A percentile compares a stretch with the other conserved stretches of the same genome.
These are phyloP conservation scores for Girardinus metallicus DNA, from an alignment of 2,797 vertebrate genomes.

Conservation along the genomic window DNA sequence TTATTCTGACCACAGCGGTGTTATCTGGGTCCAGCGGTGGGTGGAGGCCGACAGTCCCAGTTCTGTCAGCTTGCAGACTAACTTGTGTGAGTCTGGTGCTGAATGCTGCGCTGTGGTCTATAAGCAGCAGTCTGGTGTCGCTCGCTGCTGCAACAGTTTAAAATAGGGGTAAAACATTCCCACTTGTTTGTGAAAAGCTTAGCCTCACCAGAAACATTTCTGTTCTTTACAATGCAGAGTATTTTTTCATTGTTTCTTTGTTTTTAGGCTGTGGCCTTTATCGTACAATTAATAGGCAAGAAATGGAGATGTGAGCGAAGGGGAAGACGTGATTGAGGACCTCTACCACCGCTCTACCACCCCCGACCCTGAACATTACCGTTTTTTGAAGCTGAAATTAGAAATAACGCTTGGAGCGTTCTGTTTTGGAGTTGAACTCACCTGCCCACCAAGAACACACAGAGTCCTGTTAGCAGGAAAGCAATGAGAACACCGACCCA, in stretches of 20 bases:
- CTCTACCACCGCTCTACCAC: too few species aligned
- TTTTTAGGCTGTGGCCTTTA: too few species aligned
- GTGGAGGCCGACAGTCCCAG: not conserved
- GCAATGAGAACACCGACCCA: constrained; percentile 86
- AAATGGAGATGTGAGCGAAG: too few species aligned
- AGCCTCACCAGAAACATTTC: not conserved
- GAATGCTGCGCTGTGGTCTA: not conserved
- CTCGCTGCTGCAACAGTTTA: too few species aligned
- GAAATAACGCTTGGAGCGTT: not conserved
- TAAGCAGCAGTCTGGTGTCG: not conserved
- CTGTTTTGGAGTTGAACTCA: constrained; percentile 44
- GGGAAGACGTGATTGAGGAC: too few species aligned
- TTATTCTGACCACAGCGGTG: not conserved
- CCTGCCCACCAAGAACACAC: constrained; percentile 88
- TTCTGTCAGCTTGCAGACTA: not conserved
- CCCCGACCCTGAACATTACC: not conserved
- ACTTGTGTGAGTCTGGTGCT: not conserved
- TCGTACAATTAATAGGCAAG: too few species aligned
- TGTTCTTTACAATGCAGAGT: not conserved
- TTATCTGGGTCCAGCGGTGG: not conserved
- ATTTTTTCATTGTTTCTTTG: not conserved
- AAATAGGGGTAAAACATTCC: not conserved
- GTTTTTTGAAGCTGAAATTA: not conserved
- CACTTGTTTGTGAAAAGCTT: not conserved
- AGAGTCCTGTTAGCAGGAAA: constrained; percentile 86